phyloP scores from a whole-genome alignment of 2,888 invertebrate species.

The Mechanitis messenoides region DNA sequence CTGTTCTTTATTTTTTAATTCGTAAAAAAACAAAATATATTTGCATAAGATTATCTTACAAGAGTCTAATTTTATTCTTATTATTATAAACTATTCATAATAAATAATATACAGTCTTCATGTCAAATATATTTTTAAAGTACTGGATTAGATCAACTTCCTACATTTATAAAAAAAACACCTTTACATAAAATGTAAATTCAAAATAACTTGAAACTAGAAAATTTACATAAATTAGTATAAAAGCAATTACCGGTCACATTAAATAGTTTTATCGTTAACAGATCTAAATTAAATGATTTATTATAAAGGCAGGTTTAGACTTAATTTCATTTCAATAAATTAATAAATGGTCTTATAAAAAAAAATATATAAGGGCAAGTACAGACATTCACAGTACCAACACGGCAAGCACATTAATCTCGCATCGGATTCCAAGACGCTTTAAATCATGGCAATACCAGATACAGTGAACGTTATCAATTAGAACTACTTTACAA shows the following conservation, averaged over 20 bases:
- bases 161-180: too few relatives aligned
- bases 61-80: too few relatives aligned
- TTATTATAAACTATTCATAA: too few relatives aligned
- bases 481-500: conserved; percentile 60
- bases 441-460: conserved; percentile 64
- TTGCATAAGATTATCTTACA: too few relatives aligned
- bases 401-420: conserved; percentile 47
- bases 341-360: conserved; percentile 9
- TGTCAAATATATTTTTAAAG: too few relatives aligned
- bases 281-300: conserved; percentile 4
- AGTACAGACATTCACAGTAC: conserved; percentile 28
- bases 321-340: background rate
- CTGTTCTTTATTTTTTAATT: conserved; percentile 12
- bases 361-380: conserved; percentile 13
- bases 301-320: background rate
- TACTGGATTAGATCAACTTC: too few relatives aligned
- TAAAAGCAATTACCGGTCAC: too few relatives aligned
- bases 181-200: too few relatives aligned
- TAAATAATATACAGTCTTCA: too few relatives aligned
- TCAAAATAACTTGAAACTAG: too few relatives aligned
- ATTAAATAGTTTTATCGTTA: background rate
- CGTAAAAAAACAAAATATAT: conserved; percentile 5
- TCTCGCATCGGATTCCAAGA: conserved; percentile 54
- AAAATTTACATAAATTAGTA: too few relatives aligned
- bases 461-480: conserved; percentile 65